Evolutionary conservation across 2,113 vertebrate genomes (phyloP).

Genomic region (zebrafish (Danio rerio)): GRCz12tu NC_133186.1:32584501-32585000

Average conservation of each 20-base stretch:
- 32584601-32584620: constrained; percentile 86
- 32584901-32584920: constrained; percentile 81
- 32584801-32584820: constrained; percentile 89
- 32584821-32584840: constrained; percentile 90
- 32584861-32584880: constrained; percentile 88
- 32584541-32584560: constrained; percentile 73
- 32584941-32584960: constrained; percentile 77
- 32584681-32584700: constrained; percentile 84
- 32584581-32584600: constrained; percentile 87
- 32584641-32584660: constrained; percentile 89
- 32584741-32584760: constrained; percentile 81
- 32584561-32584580: constrained; percentile 81
- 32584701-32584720: constrained; percentile 85
- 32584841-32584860: constrained; percentile 90
- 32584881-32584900: constrained; percentile 84
- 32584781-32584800: constrained; percentile 83
- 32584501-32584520: constrained; percentile 21
- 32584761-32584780: constrained; percentile 86
- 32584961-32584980: constrained; percentile 73
- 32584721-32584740: constrained; percentile 80
- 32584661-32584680: constrained; percentile 86
- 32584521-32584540: constrained; percentile 82
- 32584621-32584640: constrained; percentile 85
- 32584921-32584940: constrained; percentile 85
- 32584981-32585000: constrained; percentile 59